These are phyloP conservation scores for Philereme vetulata DNA, from an alignment of 2,888 invertebrate genomes.

Conservation along the genomic window DNA sequence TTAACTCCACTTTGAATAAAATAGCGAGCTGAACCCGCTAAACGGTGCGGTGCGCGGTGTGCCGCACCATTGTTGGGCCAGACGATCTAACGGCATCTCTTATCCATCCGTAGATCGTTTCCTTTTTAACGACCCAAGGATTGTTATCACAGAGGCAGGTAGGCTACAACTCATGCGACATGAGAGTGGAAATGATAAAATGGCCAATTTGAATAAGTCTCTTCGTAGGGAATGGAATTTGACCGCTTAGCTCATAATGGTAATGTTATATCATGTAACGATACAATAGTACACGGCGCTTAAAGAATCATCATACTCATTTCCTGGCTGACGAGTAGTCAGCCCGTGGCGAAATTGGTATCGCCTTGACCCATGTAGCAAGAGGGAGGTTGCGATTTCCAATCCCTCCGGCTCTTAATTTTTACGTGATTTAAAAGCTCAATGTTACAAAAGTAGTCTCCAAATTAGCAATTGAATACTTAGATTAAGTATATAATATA, in stretches of 20 bases:
- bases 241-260: slow-evolving; percentile 4
- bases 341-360: too few relatives aligned
- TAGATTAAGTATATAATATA: too few relatives aligned
- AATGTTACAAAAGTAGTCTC: background rate
- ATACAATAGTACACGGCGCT: background rate
- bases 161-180: slow-evolving; percentile 39
- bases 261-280: slow-evolving; percentile 8
- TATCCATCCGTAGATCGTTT: slow-evolving; percentile 73
- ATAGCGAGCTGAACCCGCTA: slow-evolving; percentile 67
- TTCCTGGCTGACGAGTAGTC: too few relatives aligned
- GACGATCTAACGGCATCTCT: slow-evolving; percentile 76
- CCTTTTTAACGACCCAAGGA: slow-evolving; percentile 60
- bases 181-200: slow-evolving; percentile 27
- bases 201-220: slow-evolving; percentile 31
- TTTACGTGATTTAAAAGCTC: too few relatives aligned
- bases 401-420: too few relatives aligned
- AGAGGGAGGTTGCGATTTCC: too few relatives aligned
- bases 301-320: too few relatives aligned
- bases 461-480: background rate
- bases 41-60: slow-evolving; percentile 49
- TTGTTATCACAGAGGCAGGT: slow-evolving; percentile 62
- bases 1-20: slow-evolving; percentile 49
- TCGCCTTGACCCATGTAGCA: too few relatives aligned
- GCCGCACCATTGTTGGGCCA: slow-evolving; percentile 67
- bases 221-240: slow-evolving; percentile 15